phyloP scores from a whole-genome alignment of 2,888 invertebrate genomes.

The Fragum whitleyi region DNA sequence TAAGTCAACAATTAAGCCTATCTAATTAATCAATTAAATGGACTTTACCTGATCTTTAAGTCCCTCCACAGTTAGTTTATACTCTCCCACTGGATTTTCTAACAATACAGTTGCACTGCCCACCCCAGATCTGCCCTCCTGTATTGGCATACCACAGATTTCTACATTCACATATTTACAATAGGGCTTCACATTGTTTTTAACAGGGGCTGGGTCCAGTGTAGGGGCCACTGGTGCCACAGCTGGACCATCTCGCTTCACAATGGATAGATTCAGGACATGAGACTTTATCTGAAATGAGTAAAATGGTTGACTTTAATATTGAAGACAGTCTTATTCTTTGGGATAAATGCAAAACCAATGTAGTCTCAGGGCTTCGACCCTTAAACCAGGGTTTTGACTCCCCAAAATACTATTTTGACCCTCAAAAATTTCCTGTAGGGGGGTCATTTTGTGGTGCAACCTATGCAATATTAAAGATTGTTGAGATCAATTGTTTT shows the following conservation, averaged over 20 bases:
- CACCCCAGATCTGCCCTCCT: slow-evolving; percentile 88
- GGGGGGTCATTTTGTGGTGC: too few relatives aligned
- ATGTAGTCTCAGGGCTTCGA: too few relatives aligned
- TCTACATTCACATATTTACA: slow-evolving; percentile 90
- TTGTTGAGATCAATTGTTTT: too few relatives aligned
- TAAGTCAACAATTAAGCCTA: too few relatives aligned
- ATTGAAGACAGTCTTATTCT: too few relatives aligned
- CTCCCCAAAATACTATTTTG: too few relatives aligned
- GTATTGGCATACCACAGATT: slow-evolving; percentile 89
- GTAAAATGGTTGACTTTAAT: too few relatives aligned
- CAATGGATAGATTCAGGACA: slow-evolving; percentile 90
- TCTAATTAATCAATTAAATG: too few relatives aligned
- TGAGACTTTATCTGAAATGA: slow-evolving; percentile 90
- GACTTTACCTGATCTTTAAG: slow-evolving; percentile 67
- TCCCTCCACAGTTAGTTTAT: slow-evolving; percentile 56
- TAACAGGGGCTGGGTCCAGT: slow-evolving; percentile 74
- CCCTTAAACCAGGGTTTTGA: too few relatives aligned
- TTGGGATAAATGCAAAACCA: too few relatives aligned
- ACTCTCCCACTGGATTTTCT: slow-evolving; percentile 87
- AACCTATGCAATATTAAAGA: too few relatives aligned
- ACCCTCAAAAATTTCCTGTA: too few relatives aligned
- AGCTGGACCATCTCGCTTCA: slow-evolving; percentile 86
- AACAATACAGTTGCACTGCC: slow-evolving; percentile 90
- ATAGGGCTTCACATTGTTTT: slow-evolving; percentile 66
- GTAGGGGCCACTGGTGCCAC: slow-evolving; percentile 12